Conservation (phyloP, 2,888 invertebrate species). For the Caenorhabditis doughertyi region DNA sequence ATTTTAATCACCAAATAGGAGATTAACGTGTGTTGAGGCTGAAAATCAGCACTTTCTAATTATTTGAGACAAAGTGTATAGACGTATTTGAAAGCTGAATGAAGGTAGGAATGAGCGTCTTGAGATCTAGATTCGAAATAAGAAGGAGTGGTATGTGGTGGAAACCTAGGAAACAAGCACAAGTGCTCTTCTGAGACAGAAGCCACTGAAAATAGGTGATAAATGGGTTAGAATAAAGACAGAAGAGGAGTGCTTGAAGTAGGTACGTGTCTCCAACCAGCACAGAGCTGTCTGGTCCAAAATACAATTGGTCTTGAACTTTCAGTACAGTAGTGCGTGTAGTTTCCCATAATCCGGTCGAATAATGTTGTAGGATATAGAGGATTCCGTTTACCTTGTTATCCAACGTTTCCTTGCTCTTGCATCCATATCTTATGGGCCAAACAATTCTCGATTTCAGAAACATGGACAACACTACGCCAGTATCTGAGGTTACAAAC, state of each 20-base stretch:
- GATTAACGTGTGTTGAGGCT: no score
- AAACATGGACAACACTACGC: neutral
- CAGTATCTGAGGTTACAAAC: neutral
- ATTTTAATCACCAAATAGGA: no score
- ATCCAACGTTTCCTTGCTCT: neutral
- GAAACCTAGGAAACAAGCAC: conserved; percentile 42
- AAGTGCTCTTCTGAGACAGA: conserved; percentile 5
- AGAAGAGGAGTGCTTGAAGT: conserved; percentile 1
- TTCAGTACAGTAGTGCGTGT: neutral
- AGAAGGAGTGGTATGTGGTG: conserved; percentile 1
- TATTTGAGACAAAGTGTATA: no score
- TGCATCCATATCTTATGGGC: neutral
- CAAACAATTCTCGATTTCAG: neutral
- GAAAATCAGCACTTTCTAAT: no score
- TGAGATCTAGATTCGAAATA: neutral
- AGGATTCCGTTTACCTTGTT: neutral
- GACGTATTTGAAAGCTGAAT: no score
- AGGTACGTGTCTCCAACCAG: neutral
- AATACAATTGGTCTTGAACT: neutral
- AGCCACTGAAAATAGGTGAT: neutral
- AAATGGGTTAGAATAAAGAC: neutral
- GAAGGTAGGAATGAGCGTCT: neutral
- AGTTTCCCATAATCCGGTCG: neutral
- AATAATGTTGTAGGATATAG: neutral
- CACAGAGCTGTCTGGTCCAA: neutral